These are phyloP conservation scores for Marasmarcha lunaedactyla DNA, from an alignment of 2,888 invertebrate genomes.

Conservation along the genomic window DNA sequence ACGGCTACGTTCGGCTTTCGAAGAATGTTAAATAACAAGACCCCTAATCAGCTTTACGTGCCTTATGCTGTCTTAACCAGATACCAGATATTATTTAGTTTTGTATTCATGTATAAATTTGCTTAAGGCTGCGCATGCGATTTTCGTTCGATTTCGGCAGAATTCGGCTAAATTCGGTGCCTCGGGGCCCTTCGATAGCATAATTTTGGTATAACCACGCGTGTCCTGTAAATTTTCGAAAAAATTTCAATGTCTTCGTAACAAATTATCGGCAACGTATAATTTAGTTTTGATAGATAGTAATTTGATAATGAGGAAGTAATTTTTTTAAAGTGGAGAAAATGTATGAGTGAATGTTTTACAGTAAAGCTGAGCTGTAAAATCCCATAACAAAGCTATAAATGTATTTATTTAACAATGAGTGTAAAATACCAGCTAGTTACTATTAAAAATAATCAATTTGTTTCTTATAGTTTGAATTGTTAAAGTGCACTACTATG, in stretches of 20 bases:
- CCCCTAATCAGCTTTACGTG: neutral
- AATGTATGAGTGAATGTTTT: too few species aligned
- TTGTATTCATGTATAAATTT: slow-evolving; percentile 39
- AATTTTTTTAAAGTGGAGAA: neutral
- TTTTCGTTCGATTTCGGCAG: slow-evolving; percentile 55
- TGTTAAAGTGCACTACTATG: too few species aligned
- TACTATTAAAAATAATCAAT: too few species aligned
- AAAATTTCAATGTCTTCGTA: slow-evolving; percentile 19
- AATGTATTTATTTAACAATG: too few species aligned
- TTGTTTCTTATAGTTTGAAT: too few species aligned
- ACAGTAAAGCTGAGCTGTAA: too few species aligned
- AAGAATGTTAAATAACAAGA: too few species aligned
- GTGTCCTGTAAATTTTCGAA: slow-evolving; percentile 35
- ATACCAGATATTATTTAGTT: slow-evolving; percentile 1
- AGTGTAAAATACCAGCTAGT: too few species aligned
- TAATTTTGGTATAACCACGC: slow-evolving; percentile 56
- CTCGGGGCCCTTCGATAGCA: slow-evolving; percentile 59
- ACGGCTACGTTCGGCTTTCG: too few species aligned
- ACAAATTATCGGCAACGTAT: neutral
- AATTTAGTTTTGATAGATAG: slow-evolving; percentile 1
- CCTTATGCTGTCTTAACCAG: neutral
- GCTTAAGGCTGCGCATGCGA: neutral
- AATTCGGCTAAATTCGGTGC: slow-evolving; percentile 63
- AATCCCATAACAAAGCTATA: too few species aligned
- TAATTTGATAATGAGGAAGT: slow-evolving; percentile 1